Percentiles rank a stretch among this genome's conserved stretches.
Evolutionary conservation across 64 coral and sea anemone species (phyloP).

Genomic region (Pocillopora verrucosa): DNA sequence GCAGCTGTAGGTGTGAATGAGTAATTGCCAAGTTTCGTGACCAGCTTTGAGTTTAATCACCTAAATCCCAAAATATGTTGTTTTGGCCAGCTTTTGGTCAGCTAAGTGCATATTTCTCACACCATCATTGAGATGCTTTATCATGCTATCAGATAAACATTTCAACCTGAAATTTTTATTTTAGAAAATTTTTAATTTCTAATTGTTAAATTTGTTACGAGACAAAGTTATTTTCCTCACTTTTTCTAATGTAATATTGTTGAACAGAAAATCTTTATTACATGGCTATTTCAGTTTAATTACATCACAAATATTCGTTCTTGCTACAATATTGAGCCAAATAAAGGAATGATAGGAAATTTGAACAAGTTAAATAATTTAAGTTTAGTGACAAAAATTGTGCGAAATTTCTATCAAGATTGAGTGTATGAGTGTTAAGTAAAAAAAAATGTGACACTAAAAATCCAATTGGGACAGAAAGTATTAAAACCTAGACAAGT

Average conservation of each 20-base stretch:
- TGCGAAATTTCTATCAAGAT: not conserved
- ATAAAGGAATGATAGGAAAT: not conserved
- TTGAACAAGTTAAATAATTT: not conserved
- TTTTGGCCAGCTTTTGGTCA: not conserved
- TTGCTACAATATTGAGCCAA: not conserved
- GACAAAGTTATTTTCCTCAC: not conserved
- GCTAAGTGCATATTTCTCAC: not conserved
- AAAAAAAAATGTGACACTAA: not conserved
- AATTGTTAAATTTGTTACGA: not conserved
- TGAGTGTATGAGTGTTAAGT: slow-evolving; percentile 3
- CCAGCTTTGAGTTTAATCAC: not conserved
- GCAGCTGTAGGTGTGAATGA: not conserved
- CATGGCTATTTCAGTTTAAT: not conserved
- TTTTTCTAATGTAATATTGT: not conserved
- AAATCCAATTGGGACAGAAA: not conserved
- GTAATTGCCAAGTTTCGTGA: slow-evolving; percentile 8
- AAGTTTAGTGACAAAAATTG: not conserved
- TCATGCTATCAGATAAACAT: not conserved
- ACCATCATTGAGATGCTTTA: not conserved
- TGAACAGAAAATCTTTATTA: not conserved
- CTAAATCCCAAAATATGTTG: slow-evolving; percentile 1
- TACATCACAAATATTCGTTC: not conserved
- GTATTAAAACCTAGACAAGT: not conserved
- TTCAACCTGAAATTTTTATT: not conserved
- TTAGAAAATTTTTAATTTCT: not conserved